Evolutionary conservation across 2,113 vertebrate species (phyloP).

Genomic region (Scophthalmus maximus): DNA sequence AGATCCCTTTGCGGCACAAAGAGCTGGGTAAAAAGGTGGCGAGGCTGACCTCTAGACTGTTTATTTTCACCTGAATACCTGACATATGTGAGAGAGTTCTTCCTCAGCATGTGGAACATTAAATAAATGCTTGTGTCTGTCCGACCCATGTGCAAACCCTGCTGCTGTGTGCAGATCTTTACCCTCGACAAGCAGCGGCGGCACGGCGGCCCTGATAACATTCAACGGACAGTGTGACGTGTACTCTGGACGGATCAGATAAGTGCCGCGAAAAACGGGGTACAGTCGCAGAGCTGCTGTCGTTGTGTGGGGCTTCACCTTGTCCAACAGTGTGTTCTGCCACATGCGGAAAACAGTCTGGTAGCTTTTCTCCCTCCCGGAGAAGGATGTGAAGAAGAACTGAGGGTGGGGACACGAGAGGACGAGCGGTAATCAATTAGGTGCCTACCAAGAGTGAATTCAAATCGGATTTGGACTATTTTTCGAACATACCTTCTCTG

Average conservation of each 20-base stretch:
- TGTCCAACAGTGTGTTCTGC: slow-evolving; percentile 91
- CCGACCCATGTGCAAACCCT: slow-evolving; percentile 2
- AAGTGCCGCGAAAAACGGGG: slow-evolving; percentile 19
- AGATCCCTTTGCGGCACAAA: not conserved
- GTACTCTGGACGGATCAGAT: slow-evolving; percentile 67
- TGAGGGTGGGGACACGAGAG: slow-evolving; percentile 53
- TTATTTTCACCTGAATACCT: not conserved
- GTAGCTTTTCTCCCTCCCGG: slow-evolving; percentile 93
- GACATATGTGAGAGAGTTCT: not conserved
- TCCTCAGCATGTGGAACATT: slow-evolving; percentile 1
- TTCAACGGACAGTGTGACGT: not conserved
- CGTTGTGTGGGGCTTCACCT: slow-evolving; percentile 79
- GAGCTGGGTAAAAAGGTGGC: not conserved
- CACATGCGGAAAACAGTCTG: slow-evolving; percentile 91
- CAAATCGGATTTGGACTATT: not conserved
- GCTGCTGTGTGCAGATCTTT: slow-evolving; percentile 31
- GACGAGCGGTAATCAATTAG: not conserved
- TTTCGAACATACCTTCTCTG: slow-evolving; percentile 86
- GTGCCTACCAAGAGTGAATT: not conserved
- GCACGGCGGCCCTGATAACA: slow-evolving; percentile 33
- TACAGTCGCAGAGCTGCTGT: slow-evolving; percentile 34
- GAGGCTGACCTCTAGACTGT: not conserved
- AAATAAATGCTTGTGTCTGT: slow-evolving; percentile 4
- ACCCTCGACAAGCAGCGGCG: slow-evolving; percentile 4
- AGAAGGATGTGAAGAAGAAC: slow-evolving; percentile 94